Evolutionary conservation across 2,797 vertebrate species (phyloP), one percentile per base, ranked within the genome.

Genomic region (Synaphobranchus kaupii): DNA sequence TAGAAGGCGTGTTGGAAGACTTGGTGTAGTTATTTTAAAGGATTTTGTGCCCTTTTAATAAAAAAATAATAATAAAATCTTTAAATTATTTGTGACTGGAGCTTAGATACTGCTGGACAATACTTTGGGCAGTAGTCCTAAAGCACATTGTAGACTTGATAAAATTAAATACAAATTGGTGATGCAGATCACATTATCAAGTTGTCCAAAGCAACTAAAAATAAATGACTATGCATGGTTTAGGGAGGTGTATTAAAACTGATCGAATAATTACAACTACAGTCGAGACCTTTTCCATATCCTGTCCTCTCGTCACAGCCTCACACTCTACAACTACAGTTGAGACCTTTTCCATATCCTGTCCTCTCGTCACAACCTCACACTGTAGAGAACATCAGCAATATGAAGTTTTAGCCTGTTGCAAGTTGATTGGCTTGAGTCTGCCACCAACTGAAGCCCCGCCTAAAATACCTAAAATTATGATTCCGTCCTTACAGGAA

Each of bases 401-500:
- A 63, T 63, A 63, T 63, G 22, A 63, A 22, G 34, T 44, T 78
- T 78, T 47, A 47, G 17, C 8, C 4, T 78, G 6, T 7, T 17
- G 39, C 34, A 6, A 7, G 28, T 44, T 44, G 34, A 22, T 78
- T 78, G 4, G 39, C 17, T 78, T 66, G 52, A 47, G 47, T 66
- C 10, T 12, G 5, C 44, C 39, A 17, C 84, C 13, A 39, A n/a
- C 6, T 28, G 17, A 17, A 39, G 8, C 84, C n/a, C 39, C 58
- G 12, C 15, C 28, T 58, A n/a, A n/a, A n/a, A n/a, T n/a, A n/a
- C 15, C 56, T 58, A 20, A 58, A 13, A 78, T 47, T 2, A 66
- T 17, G 44, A 56, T 82, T 78, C 3, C 66, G 68, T 52, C 84
- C 84, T 86, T n/a, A 22, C 93, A 99, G 98, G 98, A 93, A 99